Evolutionary conservation across 2,797 vertebrate species (phyloP).

Genomic region (Potorous gilbertii): DNA sequence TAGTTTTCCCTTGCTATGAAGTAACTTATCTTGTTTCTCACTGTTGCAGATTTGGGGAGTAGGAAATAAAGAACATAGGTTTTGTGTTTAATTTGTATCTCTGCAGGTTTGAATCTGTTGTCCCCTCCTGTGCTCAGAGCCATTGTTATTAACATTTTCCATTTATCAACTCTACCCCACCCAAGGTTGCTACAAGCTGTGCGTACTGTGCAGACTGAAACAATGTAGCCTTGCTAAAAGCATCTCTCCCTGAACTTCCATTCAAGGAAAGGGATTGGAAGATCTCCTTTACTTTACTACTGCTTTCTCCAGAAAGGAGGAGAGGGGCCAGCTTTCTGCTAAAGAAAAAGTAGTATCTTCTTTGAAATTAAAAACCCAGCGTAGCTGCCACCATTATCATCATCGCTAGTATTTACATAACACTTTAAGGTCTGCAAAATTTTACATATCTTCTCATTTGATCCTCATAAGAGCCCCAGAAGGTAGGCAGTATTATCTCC

Average conservation of each 20-base stretch:
- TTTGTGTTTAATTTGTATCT: background rate
- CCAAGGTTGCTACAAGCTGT: background rate
- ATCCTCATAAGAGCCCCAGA: background rate
- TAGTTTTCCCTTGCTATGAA: constrained; percentile 1
- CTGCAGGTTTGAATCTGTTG: background rate
- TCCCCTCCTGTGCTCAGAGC: background rate
- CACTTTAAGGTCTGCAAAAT: background rate
- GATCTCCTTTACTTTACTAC: background rate
- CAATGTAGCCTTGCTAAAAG: background rate
- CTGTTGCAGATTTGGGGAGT: constrained; percentile 18
- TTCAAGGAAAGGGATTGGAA: background rate
- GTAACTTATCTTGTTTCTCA: background rate
- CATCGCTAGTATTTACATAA: background rate
- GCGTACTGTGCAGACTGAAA: background rate
- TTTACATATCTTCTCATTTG: background rate
- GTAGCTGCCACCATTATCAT: background rate
- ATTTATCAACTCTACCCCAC: background rate
- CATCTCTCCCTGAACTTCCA: background rate
- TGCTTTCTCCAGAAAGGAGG: background rate
- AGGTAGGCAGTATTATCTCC: background rate
- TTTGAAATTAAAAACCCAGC: background rate
- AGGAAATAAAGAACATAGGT: background rate
- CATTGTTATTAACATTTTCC: background rate
- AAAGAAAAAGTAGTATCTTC: background rate
- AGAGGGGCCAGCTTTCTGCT: background rate